Evolutionary conservation across 2,113 vertebrate species (phyloP).

Genomic region (Sclerurus mexicanus): DNA sequence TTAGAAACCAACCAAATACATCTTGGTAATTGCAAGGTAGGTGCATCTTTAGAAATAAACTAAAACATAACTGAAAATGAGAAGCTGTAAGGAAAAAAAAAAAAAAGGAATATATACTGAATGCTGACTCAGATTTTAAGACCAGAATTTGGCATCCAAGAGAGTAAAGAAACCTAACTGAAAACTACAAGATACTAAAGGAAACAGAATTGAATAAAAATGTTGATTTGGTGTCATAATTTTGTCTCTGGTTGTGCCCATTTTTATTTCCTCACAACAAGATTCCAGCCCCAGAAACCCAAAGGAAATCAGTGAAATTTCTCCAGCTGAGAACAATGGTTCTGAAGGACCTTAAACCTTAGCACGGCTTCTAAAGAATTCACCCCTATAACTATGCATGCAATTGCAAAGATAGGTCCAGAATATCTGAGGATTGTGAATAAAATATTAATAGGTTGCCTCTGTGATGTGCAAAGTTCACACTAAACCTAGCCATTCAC

Average conservation of each 20-base stretch:
- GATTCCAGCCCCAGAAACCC: not conserved
- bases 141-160: not conserved
- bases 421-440: not conserved
- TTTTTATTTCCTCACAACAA: not conserved
- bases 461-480: not conserved
- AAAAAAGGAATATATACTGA: not conserved
- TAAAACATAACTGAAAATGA: not conserved
- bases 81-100: not conserved
- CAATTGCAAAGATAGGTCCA: not conserved
- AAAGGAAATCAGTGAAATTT: not conserved
- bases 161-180: not conserved
- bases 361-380: not conserved
- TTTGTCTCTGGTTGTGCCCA: not conserved
- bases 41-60: not conserved
- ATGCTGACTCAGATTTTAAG: not conserved
- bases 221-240: not conserved
- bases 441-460: not conserved
- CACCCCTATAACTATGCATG: not conserved
- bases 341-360: not conserved
- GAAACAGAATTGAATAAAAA: not conserved
- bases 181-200: not conserved
- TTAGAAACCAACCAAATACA: slow-evolving; percentile 51
- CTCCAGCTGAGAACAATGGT: not conserved
- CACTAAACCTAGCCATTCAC: not conserved
- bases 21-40: not conserved